phyloP scores from a whole-genome alignment of 2,113 vertebrate species.

The Pristiophorus japonicus region DNA sequence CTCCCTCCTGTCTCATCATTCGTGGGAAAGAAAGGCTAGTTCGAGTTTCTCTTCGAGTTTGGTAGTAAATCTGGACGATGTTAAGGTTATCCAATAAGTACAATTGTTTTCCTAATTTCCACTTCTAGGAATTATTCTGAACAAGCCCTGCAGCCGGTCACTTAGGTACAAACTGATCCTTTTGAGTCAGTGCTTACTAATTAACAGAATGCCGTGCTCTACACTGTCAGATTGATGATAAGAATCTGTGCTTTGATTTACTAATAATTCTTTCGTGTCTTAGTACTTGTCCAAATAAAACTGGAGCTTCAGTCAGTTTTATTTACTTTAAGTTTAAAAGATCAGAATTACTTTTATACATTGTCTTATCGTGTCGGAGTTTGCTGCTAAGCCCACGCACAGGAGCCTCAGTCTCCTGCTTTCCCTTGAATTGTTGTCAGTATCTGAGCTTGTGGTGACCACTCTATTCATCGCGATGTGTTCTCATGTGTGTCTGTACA shows the following conservation, averaged over 20 bases:
- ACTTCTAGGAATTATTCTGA: neutral
- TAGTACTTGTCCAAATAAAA: neutral
- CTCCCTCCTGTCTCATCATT: slow-evolving; percentile 55
- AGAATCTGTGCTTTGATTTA: neutral
- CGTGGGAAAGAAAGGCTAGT: too few relatives aligned
- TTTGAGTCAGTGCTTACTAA: neutral
- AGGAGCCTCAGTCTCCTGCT: too few relatives aligned
- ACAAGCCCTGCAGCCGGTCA: neutral
- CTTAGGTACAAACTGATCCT: neutral
- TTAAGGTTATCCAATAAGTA: too few relatives aligned
- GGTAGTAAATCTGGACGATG: neutral
- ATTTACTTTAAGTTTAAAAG: neutral
- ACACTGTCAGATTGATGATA: neutral
- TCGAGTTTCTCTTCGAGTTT: too few relatives aligned
- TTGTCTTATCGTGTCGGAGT: neutral
- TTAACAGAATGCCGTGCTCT: neutral
- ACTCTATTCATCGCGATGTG: too few relatives aligned
- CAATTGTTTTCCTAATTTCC: neutral
- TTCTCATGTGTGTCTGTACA: too few relatives aligned
- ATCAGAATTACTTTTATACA: neutral
- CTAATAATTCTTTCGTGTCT: neutral
- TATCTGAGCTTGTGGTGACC: neutral
- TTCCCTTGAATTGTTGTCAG: too few relatives aligned
- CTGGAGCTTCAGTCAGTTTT: neutral
- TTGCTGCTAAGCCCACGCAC: too few relatives aligned